Base-by-base conservation (phyloP, 2,888 invertebrate genomes). In the Oeneis ivallda region DNA sequence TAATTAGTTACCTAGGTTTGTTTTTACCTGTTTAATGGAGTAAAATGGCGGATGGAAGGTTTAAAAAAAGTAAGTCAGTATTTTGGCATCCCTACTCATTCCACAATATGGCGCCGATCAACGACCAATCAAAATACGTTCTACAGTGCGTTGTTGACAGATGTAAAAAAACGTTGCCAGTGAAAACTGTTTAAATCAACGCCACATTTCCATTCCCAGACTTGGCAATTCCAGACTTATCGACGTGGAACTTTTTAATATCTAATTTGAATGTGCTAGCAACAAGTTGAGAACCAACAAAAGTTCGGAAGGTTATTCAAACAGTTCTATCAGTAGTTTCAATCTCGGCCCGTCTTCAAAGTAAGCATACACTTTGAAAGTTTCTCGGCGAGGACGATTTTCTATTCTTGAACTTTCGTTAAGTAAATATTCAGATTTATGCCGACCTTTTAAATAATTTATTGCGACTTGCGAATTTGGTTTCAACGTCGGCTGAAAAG, bases 251-350 rank as follows among this genome's bases (percentile, higher is more conserved):
- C 53, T 53, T 59, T 50, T 47, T 49, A 45, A 43, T 59, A 49
- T 49, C 49, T 49, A 49, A 59, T 59, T 49, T 49, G 49, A 47
- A 49, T 59, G 57, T 47, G 9, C 32, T 34, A 58, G 19, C 59
- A 59, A 47, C 59, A 59, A 59, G 59, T 59, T 19, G 7, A 41
- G 17, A 17, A 17, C 41, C 56, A 39, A 19, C 39, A 41, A 11
- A 64, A 53, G 61, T 62, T 58, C 32, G 57, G 56, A 67, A 67
- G 64, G 67, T 67, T 67, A 62, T 57, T 57, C 61, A 67, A 64
- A 64, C 64, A 64, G 64, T 67, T 37, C 37, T 60, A 64, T 57
- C 67, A 64, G 60, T 67, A 67, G 61, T 64, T 64, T 61, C 61
- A 64, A 67, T 67, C 67, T 64, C 57, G 37, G 61, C 50, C 57